Conservation (phyloP, 2,113 vertebrate genomes). For the Oreotragus oreotragus region DNA sequence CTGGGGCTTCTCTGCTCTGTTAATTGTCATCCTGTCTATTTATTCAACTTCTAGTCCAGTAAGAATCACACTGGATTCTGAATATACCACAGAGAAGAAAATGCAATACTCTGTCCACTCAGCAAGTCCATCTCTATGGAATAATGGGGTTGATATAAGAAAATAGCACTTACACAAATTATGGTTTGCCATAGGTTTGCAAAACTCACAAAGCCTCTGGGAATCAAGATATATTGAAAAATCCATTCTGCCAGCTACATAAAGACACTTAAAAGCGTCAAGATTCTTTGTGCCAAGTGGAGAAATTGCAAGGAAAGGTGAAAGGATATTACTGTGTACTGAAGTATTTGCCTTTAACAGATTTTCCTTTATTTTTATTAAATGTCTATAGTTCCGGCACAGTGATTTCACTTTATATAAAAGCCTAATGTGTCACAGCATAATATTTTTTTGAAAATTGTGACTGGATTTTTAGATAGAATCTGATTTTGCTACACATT, state of each 20-base stretch:
- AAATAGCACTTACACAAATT: slow-evolving; percentile 66
- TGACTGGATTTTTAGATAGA: slow-evolving; percentile 64
- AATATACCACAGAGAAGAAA: slow-evolving; percentile 49
- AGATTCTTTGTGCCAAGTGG: slow-evolving; percentile 55
- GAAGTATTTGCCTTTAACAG: slow-evolving; percentile 58
- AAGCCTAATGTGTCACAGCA: slow-evolving; percentile 49
- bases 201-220: slow-evolving; percentile 67
- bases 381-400: slow-evolving; percentile 33
- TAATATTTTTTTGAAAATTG: slow-evolving; percentile 47
- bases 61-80: background rate
- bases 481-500: slow-evolving; percentile 53
- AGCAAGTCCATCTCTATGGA: slow-evolving; percentile 35
- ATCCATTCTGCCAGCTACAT: slow-evolving; percentile 61
- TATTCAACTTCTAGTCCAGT: slow-evolving; percentile 7
- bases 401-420: slow-evolving; percentile 69
- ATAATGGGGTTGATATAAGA: slow-evolving; percentile 55
- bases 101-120: slow-evolving; percentile 28
- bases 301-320: slow-evolving; percentile 66
- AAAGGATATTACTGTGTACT: slow-evolving; percentile 57
- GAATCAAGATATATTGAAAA: slow-evolving; percentile 70
- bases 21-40: slow-evolving; percentile 44
- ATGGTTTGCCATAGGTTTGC: slow-evolving; percentile 56
- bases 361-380: slow-evolving; percentile 69
- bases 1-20: background rate
- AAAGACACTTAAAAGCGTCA: slow-evolving; percentile 68